Percentiles rank a stretch among this genome's conserved stretches.
These are phyloP conservation scores for Drosophila nr. fundita DNA, from an alignment of 2,888 invertebrate species.

Conservation along the genomic window DNA sequence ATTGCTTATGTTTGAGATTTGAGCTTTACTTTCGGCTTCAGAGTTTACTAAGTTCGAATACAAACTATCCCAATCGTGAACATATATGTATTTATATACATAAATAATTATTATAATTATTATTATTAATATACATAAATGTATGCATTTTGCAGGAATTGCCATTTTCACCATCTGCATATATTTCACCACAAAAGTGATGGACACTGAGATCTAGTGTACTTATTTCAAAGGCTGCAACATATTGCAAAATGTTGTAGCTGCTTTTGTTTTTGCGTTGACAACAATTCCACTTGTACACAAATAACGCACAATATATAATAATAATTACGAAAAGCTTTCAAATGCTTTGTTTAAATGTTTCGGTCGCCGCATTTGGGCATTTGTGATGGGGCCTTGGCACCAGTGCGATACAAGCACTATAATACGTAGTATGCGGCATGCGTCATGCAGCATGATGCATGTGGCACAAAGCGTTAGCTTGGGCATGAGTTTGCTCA, in stretches of 20 bases:
- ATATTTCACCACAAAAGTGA: neutral
- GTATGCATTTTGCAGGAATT: neutral
- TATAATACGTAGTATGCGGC: slow-evolving; percentile 22
- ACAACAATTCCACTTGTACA: slow-evolving; percentile 64
- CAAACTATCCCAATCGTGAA: neutral
- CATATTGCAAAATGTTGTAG: slow-evolving; percentile 48
- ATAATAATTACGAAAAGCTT: slow-evolving; percentile 75
- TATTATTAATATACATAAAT: neutral
- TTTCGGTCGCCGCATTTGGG: slow-evolving; percentile 40
- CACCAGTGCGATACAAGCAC: slow-evolving; percentile 29
- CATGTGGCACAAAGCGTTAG: slow-evolving; percentile 26
- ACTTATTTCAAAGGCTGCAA: slow-evolving; percentile 28
- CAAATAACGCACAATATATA: slow-evolving; percentile 70
- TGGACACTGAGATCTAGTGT: neutral
- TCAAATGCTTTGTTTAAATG: slow-evolving; percentile 55
- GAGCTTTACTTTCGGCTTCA: neutral
- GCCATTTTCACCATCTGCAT: neutral
- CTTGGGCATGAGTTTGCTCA: slow-evolving; percentile 45
- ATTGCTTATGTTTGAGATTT: neutral
- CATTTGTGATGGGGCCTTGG: slow-evolving; percentile 39
- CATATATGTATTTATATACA: neutral
- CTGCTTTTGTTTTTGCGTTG: slow-evolving; percentile 38
- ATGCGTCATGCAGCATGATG: slow-evolving; percentile 29
- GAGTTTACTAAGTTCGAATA: neutral
- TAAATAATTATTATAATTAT: no score